These are phyloP conservation scores for Apotomis betuletana DNA, from an alignment of 2,888 invertebrate species.

Conservation along the genomic window DNA sequence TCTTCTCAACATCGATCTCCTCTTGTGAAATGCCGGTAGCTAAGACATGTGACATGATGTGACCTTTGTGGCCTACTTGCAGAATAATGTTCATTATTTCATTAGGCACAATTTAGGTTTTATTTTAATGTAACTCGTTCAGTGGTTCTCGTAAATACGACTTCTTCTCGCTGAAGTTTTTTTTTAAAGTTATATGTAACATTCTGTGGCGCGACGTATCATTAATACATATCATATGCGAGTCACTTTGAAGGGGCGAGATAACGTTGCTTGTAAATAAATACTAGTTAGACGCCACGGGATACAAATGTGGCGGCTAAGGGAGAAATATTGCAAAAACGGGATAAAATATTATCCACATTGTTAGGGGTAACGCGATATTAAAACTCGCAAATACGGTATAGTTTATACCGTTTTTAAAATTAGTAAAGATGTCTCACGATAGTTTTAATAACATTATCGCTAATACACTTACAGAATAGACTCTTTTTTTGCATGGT, in stretches of 20 bases:
- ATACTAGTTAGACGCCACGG: constrained; percentile 68
- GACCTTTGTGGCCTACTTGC: too few relatives aligned
- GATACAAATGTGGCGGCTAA: constrained; percentile 72
- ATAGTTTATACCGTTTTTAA: too few relatives aligned
- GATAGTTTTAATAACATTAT: too few relatives aligned
- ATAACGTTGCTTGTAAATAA: constrained; percentile 78
- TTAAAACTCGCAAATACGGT: constrained; percentile 44
- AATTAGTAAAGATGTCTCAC: too few relatives aligned
- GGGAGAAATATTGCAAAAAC: constrained; percentile 78
- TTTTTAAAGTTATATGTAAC: constrained; percentile 57
- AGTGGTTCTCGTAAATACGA: too few relatives aligned
- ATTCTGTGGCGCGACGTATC: constrained; percentile 60
- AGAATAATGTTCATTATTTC: too few relatives aligned
- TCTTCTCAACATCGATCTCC: too few relatives aligned
- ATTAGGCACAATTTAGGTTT: too few relatives aligned
- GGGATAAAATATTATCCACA: constrained; percentile 67
- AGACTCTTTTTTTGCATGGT: neutral
- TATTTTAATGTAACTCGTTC: too few relatives aligned
- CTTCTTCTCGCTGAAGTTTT: too few relatives aligned
- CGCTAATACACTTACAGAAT: constrained; percentile 1
- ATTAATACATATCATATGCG: constrained; percentile 70
- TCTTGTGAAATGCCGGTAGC: too few relatives aligned
- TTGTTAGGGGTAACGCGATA: constrained; percentile 65
- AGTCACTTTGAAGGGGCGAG: constrained; percentile 74
- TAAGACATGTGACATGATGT: too few relatives aligned